Evolutionary conservation across 2,797 vertebrate genomes (phyloP).

Genomic region (Parauchenoglanis punctatus): DNA sequence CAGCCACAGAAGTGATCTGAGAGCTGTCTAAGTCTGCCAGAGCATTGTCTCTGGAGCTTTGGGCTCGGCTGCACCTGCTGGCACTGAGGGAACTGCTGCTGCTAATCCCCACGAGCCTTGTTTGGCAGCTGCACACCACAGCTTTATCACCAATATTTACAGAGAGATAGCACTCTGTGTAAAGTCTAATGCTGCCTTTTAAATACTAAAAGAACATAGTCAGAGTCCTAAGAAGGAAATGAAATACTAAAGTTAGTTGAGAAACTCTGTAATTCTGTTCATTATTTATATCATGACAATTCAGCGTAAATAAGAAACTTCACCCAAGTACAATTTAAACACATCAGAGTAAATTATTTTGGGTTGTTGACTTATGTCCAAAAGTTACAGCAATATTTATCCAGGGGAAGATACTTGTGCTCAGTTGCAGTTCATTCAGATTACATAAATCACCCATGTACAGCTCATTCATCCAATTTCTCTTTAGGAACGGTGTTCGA

Average conservation of each 20-base stretch:
- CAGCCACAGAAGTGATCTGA: conserved; percentile 32
- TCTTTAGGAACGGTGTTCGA: not conserved
- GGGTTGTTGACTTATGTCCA: not conserved
- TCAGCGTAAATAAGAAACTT: not conserved
- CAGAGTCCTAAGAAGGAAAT: not conserved
- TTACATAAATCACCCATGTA: not conserved
- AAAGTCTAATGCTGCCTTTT: conserved; percentile 34
- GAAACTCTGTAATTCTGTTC: not conserved
- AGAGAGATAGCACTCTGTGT: conserved; percentile 38
- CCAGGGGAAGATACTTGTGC: not conserved
- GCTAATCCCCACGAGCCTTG: conserved; percentile 52
- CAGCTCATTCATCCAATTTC: not conserved
- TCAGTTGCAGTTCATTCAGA: not conserved
- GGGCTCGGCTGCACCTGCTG: conserved; percentile 45
- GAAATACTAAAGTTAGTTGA: conserved; percentile 6
- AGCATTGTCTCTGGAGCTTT: conserved; percentile 55
- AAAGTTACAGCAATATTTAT: not conserved
- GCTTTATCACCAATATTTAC: conserved; percentile 53
- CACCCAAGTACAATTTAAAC: not conserved
- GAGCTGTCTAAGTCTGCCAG: conserved; percentile 52
- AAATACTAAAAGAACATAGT: conserved; percentile 36
- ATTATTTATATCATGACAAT: not conserved
- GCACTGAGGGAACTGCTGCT: conserved; percentile 45
- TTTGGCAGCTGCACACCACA: conserved; percentile 47
- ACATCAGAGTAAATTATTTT: not conserved